phyloP scores from a whole-genome alignment of 2,797 vertebrate species.

The Lerista edwardsae region DNA sequence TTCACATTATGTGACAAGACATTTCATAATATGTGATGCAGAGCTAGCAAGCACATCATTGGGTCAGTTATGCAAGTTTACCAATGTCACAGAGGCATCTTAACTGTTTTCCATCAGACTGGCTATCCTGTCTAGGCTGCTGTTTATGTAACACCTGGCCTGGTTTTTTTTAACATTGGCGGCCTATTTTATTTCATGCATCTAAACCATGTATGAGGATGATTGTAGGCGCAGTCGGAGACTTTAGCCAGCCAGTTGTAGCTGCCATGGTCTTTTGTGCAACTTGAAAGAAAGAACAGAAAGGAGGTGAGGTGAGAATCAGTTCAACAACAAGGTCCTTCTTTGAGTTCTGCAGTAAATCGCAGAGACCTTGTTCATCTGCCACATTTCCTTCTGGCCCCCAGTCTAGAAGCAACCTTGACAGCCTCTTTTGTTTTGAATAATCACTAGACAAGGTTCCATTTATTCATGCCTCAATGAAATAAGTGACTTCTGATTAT shows the following conservation, averaged over 20 bases:
- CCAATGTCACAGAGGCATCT: conserved; percentile 7
- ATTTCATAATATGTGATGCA: conserved; percentile 11
- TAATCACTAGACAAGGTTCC: neutral
- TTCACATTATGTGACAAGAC: neutral
- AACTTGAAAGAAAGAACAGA: neutral
- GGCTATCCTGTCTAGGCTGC: neutral
- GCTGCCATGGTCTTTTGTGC: neutral
- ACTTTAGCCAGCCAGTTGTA: neutral
- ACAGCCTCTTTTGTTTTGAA: neutral
- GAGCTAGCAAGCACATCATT: neutral
- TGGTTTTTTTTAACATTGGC: neutral
- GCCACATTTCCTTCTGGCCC: neutral
- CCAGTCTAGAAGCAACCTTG: conserved; percentile 8
- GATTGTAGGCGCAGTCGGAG: neutral
- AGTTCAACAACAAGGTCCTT: conserved; percentile 1
- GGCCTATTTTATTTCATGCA: neutral
- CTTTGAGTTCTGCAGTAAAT: conserved; percentile 21
- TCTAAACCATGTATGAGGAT: neutral
- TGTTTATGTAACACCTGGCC: neutral
- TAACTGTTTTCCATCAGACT: neutral
- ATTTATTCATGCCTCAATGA: neutral
- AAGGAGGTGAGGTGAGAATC: conserved; percentile 8
- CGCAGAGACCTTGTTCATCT: conserved; percentile 9
- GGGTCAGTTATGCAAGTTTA: conserved; percentile 38
- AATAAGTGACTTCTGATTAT: neutral